A percentile compares a stretch with the other conserved stretches of the same genome.
These are phyloP conservation scores for Antheraea yamamai DNA, from an alignment of 2,888 invertebrate species.

Conservation along the genomic window DNA sequence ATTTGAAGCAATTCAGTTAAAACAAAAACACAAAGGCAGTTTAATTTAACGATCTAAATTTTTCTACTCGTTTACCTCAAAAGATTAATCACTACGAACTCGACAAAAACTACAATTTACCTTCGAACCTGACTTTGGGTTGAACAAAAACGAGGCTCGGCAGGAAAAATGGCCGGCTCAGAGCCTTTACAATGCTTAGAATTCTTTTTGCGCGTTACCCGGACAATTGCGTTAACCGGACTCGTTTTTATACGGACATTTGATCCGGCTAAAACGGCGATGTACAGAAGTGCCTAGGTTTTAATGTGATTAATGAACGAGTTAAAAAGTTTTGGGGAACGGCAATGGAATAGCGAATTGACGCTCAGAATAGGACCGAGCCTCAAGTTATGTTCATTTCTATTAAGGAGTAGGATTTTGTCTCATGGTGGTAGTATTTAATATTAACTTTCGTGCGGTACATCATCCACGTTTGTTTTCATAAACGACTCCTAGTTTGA, in stretches of 20 bases:
- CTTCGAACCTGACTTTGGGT: constrained; percentile 5
- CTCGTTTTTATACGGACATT: constrained; percentile 4
- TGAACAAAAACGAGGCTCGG: not conserved
- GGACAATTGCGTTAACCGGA: not conserved
- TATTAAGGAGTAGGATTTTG: no score
- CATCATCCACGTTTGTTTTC: no score
- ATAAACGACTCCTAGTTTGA: no score
- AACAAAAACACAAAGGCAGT: not conserved
- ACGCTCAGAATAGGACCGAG: not conserved
- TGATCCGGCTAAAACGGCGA: not conserved
- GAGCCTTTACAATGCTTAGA: not conserved
- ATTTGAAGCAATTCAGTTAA: not conserved
- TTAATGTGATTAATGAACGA: not conserved
- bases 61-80: not conserved
- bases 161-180: constrained; percentile 12
- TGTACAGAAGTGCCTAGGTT: not conserved
- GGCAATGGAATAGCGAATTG: not conserved
- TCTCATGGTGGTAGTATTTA: no score
- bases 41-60: constrained; percentile 4
- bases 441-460: no score
- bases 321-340: not conserved
- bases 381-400: no score
- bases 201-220: constrained; percentile 10
- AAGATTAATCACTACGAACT: constrained; percentile 8
- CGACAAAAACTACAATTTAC: constrained; percentile 15